These are phyloP conservation scores for Odiellus spinosus DNA, from an alignment of 2,888 invertebrate genomes.

Conservation along the genomic window DNA sequence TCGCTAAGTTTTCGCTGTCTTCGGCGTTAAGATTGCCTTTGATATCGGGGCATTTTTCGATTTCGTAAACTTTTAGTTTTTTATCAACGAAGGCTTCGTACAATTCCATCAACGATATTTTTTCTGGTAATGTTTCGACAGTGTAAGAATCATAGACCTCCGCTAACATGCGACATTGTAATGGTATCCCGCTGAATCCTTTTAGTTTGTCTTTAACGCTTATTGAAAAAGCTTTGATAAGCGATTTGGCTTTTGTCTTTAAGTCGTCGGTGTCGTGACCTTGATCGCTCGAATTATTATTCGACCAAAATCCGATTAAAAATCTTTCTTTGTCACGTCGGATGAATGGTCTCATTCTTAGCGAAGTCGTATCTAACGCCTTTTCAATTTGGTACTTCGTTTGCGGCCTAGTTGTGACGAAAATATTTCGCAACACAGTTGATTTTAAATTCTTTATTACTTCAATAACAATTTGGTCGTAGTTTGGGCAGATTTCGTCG, in stretches of 20 bases:
- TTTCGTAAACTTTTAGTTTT: too few species aligned
- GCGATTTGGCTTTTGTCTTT: too few species aligned
- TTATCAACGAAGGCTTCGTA: too few species aligned
- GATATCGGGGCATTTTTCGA: too few species aligned
- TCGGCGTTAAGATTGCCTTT: too few species aligned
- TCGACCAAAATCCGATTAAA: not conserved
- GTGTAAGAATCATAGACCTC: not conserved
- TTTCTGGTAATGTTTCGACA: too few species aligned
- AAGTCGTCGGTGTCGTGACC: too few species aligned
- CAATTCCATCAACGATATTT: too few species aligned
- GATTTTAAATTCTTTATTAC: not conserved
- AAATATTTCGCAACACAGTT: constrained; percentile 1
- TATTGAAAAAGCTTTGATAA: too few species aligned
- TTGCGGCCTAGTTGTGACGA: constrained; percentile 1
- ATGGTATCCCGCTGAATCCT: not conserved
- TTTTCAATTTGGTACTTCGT: not conserved
- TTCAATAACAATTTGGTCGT: not conserved
- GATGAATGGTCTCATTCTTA: not conserved
- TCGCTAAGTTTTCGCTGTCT: too few species aligned
- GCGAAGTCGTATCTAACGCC: not conserved
- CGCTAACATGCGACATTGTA: not conserved
- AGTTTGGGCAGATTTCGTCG: not conserved
- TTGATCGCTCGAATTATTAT: too few species aligned
- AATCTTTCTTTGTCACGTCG: not conserved
- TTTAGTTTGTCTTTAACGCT: not conserved